Evolutionary conservation across 1,140 invertebrate genomes (phyloP), one percentile per base, ranked within the genome.

Genomic region (Danaus melanippus): DNA sequence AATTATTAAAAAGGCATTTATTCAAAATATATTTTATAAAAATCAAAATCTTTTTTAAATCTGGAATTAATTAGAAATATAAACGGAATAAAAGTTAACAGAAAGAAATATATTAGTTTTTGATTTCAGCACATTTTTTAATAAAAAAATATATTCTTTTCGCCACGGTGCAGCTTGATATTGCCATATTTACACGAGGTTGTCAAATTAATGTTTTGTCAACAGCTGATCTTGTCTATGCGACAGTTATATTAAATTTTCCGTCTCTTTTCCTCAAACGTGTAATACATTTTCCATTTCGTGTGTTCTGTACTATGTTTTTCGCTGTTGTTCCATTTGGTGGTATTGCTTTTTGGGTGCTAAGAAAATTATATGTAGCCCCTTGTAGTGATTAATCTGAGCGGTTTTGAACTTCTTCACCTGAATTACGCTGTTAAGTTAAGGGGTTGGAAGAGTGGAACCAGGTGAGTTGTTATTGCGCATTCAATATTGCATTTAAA

Each of bases 401-500:
- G 63, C 60, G 62, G 15, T 56, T 56, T 65, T 49, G 60, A 50
- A 67, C 51, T 50, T 64, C 11, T 52, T 53, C 58, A 52, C 44
- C 58, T 74, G 76, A 67, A 74, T 74, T 71, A 64, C 54, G 56
- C 60, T 70, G 59, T 56, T 56, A 48, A 53, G 53, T 53, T 60
- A 11, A 49, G 53, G 50, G 60, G 63, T 41, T 40, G 50, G 60
- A 53, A 48, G 63, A 56, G 46, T 47, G 51, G 47, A 68, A 67
- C 40, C 60, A 76, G 79, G 80, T 84, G 69, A 74, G 79, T 59
- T 50, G 45, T 66, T 69, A 80, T 74, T 81, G 71, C 80, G 78
- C 77, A 84, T 67, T 71, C 52, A 69, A 71, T 69, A 71, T 73
- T 69, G 53, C 58, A 55, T 46, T 60, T 60, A 67, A 44, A 55